Evolutionary conservation across 2,797 vertebrate genomes (phyloP).

Genomic region (Miopithecus talapoin): DNA sequence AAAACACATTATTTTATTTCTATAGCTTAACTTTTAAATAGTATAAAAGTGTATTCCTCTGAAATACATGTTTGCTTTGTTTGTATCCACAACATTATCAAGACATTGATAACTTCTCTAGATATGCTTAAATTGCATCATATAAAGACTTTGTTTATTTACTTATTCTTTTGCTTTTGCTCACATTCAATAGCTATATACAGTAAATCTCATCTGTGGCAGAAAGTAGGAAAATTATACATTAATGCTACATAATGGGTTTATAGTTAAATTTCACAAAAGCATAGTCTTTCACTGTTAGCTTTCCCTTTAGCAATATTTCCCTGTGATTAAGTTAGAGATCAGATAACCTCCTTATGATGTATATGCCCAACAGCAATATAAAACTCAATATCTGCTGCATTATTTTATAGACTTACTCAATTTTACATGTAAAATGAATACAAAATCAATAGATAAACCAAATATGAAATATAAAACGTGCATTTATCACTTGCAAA

Average conservation of each 20-base stretch:
- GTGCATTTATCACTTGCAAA: conserved; percentile 82
- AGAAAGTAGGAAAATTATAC: conserved; percentile 79
- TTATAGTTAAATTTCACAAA: conserved; percentile 83
- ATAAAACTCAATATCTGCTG: conserved; percentile 82
- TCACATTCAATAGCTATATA: conserved; percentile 65
- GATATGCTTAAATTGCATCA: conserved; percentile 68
- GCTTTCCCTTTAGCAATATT: conserved; percentile 80
- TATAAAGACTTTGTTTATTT: background rate
- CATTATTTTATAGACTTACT: conserved; percentile 81
- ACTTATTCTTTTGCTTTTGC: conserved; percentile 53
- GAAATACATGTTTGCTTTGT: conserved; percentile 57
- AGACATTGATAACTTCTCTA: conserved; percentile 36
- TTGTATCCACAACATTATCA: conserved; percentile 50
- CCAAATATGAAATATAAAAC: conserved; percentile 83
- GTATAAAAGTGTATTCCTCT: background rate
- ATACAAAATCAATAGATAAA: conserved; percentile 84
- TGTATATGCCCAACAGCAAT: conserved; percentile 82
- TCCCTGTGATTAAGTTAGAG: conserved; percentile 81
- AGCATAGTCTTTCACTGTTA: conserved; percentile 79
- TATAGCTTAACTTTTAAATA: conserved; percentile 52
- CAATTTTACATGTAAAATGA: conserved; percentile 81
- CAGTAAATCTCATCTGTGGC: conserved; percentile 79
- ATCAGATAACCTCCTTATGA: conserved; percentile 82
- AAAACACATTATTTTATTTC: background rate
- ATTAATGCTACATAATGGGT: conserved; percentile 81